These are phyloP conservation scores for Pseudoips prasinana DNA, from an alignment of 2,888 invertebrate species.

Conservation along the genomic window DNA sequence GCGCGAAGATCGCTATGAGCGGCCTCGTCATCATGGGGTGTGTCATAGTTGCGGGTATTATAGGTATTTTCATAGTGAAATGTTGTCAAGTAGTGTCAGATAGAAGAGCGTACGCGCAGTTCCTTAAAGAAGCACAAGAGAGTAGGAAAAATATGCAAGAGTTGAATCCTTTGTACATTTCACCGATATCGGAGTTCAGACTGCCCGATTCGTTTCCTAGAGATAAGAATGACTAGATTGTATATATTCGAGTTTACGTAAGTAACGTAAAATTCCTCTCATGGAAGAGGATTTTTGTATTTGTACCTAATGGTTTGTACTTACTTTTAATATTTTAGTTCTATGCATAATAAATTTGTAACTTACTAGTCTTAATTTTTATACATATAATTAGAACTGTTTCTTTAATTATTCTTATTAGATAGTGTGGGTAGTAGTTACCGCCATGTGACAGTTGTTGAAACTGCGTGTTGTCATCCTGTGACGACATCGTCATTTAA, in stretches of 20 bases:
- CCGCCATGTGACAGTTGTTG: no score
- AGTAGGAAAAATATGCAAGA: conserved; percentile 63
- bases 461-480: no score
- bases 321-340: no score
- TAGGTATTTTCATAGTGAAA: conserved; percentile 64
- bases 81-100: conserved; percentile 71
- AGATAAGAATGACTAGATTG: conserved; percentile 56
- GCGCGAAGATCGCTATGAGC: conserved; percentile 58
- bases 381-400: no score
- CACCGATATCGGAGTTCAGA: conserved; percentile 80
- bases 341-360: no score
- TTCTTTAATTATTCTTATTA: no score
- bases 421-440: no score
- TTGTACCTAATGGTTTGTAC: neutral
- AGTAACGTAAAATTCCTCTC: no score
- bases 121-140: conserved; percentile 66
- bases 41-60: conserved; percentile 71
- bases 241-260: no score
- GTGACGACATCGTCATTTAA: no score
- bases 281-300: neutral
- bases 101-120: conserved; percentile 77
- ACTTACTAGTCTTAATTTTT: neutral
- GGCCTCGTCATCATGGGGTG: conserved; percentile 63
- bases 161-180: conserved; percentile 84
- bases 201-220: conserved; percentile 77